These are phyloP conservation scores for Natrix natrix DNA, from an alignment of 2,797 vertebrate species.

Conservation along the genomic window DNA sequence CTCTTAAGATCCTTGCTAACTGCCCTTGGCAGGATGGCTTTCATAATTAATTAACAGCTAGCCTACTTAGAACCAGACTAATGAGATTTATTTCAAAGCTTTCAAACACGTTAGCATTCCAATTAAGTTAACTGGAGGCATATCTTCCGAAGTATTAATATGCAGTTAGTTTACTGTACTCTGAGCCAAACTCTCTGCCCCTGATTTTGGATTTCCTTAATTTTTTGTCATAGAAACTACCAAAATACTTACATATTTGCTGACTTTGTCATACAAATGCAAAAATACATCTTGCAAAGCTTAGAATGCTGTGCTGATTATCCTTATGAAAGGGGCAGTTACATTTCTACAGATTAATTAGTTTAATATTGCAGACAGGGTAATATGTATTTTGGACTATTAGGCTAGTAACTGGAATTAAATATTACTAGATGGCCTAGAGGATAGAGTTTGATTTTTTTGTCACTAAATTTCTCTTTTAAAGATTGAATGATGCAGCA, in stretches of 20 bases:
- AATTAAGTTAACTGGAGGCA: not conserved
- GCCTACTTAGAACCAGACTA: constrained; percentile 7
- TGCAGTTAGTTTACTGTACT: not conserved
- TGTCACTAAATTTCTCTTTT: not conserved
- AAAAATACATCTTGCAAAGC: not conserved
- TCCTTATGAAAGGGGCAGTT: not conserved
- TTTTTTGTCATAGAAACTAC: not conserved
- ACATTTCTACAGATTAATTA: not conserved
- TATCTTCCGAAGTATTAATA: not conserved
- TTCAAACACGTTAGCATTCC: not conserved
- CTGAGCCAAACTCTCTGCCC: not conserved
- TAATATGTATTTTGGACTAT: not conserved
- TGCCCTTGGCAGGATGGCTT: not conserved
- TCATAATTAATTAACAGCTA: constrained; percentile 22
- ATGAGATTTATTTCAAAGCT: not conserved
- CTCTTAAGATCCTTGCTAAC: not conserved
- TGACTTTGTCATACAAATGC: not conserved
- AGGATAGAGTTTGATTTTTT: not conserved
- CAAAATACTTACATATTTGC: not conserved
- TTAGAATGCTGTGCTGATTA: not conserved
- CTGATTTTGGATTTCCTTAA: not conserved
- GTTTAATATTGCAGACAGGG: not conserved
- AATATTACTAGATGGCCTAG: not conserved
- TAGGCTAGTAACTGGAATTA: not conserved
- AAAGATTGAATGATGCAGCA: not conserved